phyloP scores from a whole-genome alignment of 2,888 invertebrate genomes.

The Acrobasis repandana region DNA sequence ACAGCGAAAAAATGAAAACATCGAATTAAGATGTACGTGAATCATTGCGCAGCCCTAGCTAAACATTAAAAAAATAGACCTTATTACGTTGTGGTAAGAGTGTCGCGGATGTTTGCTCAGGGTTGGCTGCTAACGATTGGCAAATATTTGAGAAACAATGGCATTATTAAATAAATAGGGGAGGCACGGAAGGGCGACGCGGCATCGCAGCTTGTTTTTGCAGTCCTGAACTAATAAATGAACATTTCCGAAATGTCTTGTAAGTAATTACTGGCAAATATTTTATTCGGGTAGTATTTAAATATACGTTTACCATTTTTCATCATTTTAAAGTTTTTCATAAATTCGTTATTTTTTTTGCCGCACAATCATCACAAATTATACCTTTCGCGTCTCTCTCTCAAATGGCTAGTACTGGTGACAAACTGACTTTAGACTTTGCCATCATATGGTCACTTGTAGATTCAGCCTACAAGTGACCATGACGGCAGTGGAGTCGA shows the following conservation, averaged over 20 bases:
- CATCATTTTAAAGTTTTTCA: too few species aligned
- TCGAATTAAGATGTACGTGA: constrained; percentile 19
- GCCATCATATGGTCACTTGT: too few species aligned
- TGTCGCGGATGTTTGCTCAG: constrained; percentile 20
- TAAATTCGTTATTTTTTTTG: too few species aligned
- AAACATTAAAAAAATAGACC: constrained; percentile 1
- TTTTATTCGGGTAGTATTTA: too few species aligned
- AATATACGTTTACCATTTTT: too few species aligned
- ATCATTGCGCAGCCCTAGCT: constrained; percentile 13
- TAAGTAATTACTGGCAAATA: neutral
- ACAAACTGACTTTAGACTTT: too few species aligned
- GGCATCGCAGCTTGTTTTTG: constrained; percentile 5
- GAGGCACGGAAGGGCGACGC: constrained; percentile 38
- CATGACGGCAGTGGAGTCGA: too few species aligned
- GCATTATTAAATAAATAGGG: constrained; percentile 57
- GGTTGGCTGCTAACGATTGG: constrained; percentile 53
- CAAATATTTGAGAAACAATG: constrained; percentile 65
- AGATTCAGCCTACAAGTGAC: too few species aligned
- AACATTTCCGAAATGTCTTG: neutral
- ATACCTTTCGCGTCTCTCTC: too few species aligned
- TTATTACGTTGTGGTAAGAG: constrained; percentile 1
- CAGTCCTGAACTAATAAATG: constrained; percentile 11
- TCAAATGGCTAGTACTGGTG: too few species aligned
- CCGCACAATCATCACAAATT: too few species aligned
- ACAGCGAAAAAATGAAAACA: constrained; percentile 21